Percentiles rank a stretch among this genome's conserved stretches.
These are phyloP conservation scores for Ispidina lecontei DNA, from an alignment of 2,797 vertebrate species.

Conservation along the genomic window DNA sequence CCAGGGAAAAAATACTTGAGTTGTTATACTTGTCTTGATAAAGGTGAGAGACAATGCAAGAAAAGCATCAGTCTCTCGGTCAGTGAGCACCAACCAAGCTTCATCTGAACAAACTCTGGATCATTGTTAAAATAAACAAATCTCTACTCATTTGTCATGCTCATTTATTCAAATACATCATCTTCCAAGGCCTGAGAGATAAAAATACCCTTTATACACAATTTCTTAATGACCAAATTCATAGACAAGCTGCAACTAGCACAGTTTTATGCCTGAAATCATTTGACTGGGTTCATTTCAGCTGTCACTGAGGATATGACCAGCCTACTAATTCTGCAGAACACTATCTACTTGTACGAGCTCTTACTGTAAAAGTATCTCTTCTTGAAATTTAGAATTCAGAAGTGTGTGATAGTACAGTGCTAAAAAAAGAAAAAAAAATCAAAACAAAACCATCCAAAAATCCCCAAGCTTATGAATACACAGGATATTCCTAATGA, in stretches of 20 bases:
- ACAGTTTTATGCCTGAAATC: not conserved
- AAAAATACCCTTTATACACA: not conserved
- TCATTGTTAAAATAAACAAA: not conserved
- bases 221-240: not conserved
- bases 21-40: not conserved
- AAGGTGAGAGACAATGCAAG: not conserved
- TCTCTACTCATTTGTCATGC: not conserved
- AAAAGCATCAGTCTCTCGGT: not conserved
- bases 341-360: not conserved
- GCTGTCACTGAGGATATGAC: not conserved
- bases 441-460: not conserved
- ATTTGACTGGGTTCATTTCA: not conserved
- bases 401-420: not conserved
- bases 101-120: not conserved
- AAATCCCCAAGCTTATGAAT: not conserved
- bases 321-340: constrained; percentile 20
- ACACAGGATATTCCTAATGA: not conserved
- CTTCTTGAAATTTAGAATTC: not conserved
- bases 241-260: not conserved
- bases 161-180: not conserved
- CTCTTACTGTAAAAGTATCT: not conserved
- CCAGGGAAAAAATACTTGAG: not conserved
- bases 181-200: not conserved
- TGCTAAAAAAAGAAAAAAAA: not conserved
- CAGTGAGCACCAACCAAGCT: not conserved